Base-by-base conservation (phyloP, 2,797 vertebrate species). In the Clarias fuscus region DNA sequence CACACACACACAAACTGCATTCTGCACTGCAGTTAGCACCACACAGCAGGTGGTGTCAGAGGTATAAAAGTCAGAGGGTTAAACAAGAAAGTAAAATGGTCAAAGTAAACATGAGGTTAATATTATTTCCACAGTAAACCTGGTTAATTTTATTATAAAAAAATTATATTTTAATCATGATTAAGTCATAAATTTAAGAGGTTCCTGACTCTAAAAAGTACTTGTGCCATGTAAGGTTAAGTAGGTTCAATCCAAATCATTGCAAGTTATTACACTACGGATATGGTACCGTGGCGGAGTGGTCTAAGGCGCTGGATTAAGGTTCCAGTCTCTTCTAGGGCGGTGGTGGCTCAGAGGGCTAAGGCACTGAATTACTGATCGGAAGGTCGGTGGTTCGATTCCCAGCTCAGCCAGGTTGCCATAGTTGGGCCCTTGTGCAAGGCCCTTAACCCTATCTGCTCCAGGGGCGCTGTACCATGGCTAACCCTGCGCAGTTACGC, bases 241-340 rank as follows among this genome's bases (percentile, higher is more conserved):
- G 22, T 8, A 48, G 22, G 14, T 24, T 73, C 37, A 71, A 71
- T 73, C 22, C 40, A 73, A 73, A 73, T 73, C 40, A 20, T 72
- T 43, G 10, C 40, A 72, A 48, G 3, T 14, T 14, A 24, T 24
- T 43, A 22, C 37, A 43, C 20, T 43, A 20, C 20, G 5, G 10
- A 71, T n/a, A n/a, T n/a, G 94, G 95, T 96, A 96, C 94, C 92
- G 95, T 96, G 96, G 96, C 96, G 95, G 95, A 97, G 96, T 93
- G 94, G 95, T 96, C 95, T 95, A 96, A 97, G 95, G 95, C 82
- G 92, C 94, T 96, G 95, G 93, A 95, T 96, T 96, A 94, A 96
- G 94, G 93, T 93, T 96, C 93, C 95, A 96, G 95, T 95, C 95
- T 96, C 95, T 96, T 86, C 85, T n/a, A n/a, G n/a, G n/a, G n/a